phyloP scores from a whole-genome alignment of 2,888 invertebrate species.

The Polydrusus tereticollis region DNA sequence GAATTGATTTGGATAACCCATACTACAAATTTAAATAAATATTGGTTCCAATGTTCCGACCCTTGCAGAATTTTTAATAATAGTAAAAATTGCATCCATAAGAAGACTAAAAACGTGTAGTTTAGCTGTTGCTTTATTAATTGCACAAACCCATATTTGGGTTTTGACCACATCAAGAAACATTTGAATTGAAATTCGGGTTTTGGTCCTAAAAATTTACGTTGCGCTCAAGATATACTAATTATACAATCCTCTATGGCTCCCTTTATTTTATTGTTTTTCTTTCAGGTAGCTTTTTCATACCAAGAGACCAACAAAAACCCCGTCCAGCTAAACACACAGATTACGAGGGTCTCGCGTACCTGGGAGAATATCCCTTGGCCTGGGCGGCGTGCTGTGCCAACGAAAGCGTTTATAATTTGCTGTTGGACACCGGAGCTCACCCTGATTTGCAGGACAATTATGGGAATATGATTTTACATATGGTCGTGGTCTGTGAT shows the following conservation, averaged over 20 bases:
- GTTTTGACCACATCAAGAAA: too few species aligned
- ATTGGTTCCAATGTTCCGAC: too few species aligned
- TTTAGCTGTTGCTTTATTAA: too few species aligned
- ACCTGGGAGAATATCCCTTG: constrained; percentile 96
- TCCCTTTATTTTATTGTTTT: too few species aligned
- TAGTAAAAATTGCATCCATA: neutral
- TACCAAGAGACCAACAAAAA: constrained; percentile 93
- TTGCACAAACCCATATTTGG: too few species aligned
- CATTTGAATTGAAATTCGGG: too few species aligned
- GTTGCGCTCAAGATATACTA: too few species aligned
- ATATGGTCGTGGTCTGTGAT: constrained; percentile 99
- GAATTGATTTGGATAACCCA: too few species aligned
- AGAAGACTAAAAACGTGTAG: neutral
- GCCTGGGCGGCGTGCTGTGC: constrained; percentile 98
- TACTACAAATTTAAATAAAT: too few species aligned
- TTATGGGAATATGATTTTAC: constrained; percentile 98
- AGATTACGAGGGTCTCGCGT: constrained; percentile 96
- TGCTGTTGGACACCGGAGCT: constrained; percentile 91
- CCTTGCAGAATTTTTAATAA: too few species aligned
- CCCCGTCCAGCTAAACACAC: constrained; percentile 83
- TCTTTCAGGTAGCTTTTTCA: constrained; percentile 85
- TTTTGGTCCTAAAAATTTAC: too few species aligned
- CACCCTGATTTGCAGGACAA: constrained; percentile 97
- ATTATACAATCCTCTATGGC: too few species aligned
- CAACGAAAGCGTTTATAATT: constrained; percentile 97